A percentile compares a stretch with the other conserved stretches of the same genome.
phyloP scores from a whole-genome alignment of 2,797 vertebrate genomes.

The Dipus sagitta region DNA sequence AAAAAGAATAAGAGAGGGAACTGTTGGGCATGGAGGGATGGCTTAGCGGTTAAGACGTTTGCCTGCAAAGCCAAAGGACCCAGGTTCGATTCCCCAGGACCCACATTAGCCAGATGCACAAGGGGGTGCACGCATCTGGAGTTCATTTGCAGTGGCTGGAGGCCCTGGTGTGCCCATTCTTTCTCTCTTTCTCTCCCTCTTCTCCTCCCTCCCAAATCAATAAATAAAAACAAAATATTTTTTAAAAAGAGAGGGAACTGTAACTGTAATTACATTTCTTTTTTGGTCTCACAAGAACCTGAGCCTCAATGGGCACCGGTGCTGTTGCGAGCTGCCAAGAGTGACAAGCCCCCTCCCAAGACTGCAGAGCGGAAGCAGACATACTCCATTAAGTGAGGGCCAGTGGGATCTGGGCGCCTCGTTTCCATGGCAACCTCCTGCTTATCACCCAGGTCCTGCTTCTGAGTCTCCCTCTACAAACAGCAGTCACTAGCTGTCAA shows the following conservation, averaged over 20 bases:
- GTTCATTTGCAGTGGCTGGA: too few relatives aligned
- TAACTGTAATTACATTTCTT: background rate
- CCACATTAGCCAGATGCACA: too few relatives aligned
- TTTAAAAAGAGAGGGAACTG: background rate
- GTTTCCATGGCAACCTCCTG: conserved; percentile 58
- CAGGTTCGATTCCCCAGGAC: too few relatives aligned
- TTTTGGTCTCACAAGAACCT: conserved; percentile 45
- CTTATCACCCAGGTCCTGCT: conserved; percentile 76
- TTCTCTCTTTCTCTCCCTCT: too few relatives aligned
- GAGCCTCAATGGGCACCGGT: conserved; percentile 41
- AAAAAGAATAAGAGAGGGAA: too few relatives aligned
- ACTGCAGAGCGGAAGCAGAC: conserved; percentile 81
- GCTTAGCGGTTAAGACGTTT: too few relatives aligned
- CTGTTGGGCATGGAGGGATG: too few relatives aligned
- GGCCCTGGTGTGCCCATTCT: too few relatives aligned
- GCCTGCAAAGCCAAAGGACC: too few relatives aligned
- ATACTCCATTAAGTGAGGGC: conserved; percentile 76
- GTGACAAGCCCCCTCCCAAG: conserved; percentile 70
- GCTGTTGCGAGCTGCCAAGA: conserved; percentile 75
- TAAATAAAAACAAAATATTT: too few relatives aligned
- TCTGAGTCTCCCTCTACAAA: conserved; percentile 66
- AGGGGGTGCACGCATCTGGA: too few relatives aligned
- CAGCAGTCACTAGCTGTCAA: conserved; percentile 69
- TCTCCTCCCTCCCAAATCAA: too few relatives aligned
- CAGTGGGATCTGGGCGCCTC: conserved; percentile 72